Evolutionary conservation across 2,113 vertebrate species (phyloP), one percentile per base, ranked within the genome.

Genomic region (Alaudala cheleensis): DNA sequence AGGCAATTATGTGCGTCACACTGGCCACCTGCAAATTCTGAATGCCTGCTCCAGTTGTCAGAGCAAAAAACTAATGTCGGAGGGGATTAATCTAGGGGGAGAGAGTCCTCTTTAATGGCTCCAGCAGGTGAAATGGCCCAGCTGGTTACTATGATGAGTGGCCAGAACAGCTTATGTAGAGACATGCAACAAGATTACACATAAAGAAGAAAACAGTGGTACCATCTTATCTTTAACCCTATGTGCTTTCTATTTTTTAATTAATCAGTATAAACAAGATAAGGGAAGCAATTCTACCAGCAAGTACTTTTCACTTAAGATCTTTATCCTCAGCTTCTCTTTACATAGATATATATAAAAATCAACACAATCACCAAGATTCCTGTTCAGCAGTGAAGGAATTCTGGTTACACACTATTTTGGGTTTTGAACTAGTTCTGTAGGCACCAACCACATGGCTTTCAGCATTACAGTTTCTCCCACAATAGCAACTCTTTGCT

Each of bases 11-110:
- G 98, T 99, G 98, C 98, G 98, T 99, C 99, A 99, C 98, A 98
- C 98, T 99, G 99, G 99, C 99, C 99, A 99, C 99, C 99, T 99
- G 99, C 99, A 99, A 99, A 98, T 98, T 98, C 99, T 99, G 99
- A 99, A 99, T 99, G 99, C 98, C 98, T 99, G 98, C 98, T 98
- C 98, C 98, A 98, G 99, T 99, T 98, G 98, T 98, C 97, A 98
- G 98, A 98, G 98, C 97, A 98, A 98, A 99, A 98, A 98, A 98
- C 98, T 98, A 98, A 98, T 98, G 98, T 97, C 97, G 98, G 95
- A 98, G 98, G 98, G 98, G 98, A 97, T 98, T 98, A 98, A 98
- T 98, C 98, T 98, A 98, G 98, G 97, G 98, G 98, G 98, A 98
- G 98, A 98, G 98, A 98, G 98, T 98, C 98, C 98, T 98, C 98